A percentile compares a stretch with the other conserved stretches of the same genome.
phyloP scores from a whole-genome alignment of 1,140 invertebrate genomes.

The Lepidurus apus region DNA sequence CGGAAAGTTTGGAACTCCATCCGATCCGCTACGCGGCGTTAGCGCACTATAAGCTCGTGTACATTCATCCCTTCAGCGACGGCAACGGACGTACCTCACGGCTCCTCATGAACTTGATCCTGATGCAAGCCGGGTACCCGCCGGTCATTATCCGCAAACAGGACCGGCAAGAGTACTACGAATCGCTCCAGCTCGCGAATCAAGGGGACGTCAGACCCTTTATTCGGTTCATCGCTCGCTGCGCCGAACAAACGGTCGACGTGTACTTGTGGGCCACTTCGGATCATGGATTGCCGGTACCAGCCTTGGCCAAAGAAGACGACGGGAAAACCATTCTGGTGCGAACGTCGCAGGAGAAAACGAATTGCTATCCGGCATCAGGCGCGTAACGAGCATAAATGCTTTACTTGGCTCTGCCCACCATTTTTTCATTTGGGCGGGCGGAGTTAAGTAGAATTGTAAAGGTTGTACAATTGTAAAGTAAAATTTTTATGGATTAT shows the following conservation, averaged over 20 bases:
- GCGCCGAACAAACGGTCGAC: conserved; percentile 88
- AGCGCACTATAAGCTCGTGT: conserved; percentile 93
- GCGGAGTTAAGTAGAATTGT: neutral
- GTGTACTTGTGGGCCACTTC: conserved; percentile 79
- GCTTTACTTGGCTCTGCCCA: neutral
- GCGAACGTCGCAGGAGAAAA: neutral
- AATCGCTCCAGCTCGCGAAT: conserved; percentile 82
- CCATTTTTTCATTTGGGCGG: neutral
- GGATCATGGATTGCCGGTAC: conserved; percentile 49
- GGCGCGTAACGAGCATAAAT: neutral
- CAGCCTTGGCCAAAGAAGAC: conserved; percentile 44
- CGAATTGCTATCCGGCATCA: neutral
- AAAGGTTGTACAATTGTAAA: neutral
- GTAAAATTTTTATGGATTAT: neutral
- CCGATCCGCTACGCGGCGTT: conserved; percentile 59
- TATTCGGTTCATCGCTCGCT: conserved; percentile 89
- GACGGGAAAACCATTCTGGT: conserved; percentile 32
- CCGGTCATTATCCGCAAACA: conserved; percentile 92
- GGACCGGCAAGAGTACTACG: conserved; percentile 72
- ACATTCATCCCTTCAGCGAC: conserved; percentile 88
- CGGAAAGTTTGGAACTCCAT: conserved; percentile 73
- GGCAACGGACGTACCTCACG: conserved; percentile 93
- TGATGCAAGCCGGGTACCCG: conserved; percentile 97
- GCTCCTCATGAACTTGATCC: conserved; percentile 90
- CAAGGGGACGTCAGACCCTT: conserved; percentile 88